A percentile compares a stretch with the other conserved stretches of the same genome.
Conservation (phyloP, 2,888 invertebrate genomes). For the Incurvaria masculella region DNA sequence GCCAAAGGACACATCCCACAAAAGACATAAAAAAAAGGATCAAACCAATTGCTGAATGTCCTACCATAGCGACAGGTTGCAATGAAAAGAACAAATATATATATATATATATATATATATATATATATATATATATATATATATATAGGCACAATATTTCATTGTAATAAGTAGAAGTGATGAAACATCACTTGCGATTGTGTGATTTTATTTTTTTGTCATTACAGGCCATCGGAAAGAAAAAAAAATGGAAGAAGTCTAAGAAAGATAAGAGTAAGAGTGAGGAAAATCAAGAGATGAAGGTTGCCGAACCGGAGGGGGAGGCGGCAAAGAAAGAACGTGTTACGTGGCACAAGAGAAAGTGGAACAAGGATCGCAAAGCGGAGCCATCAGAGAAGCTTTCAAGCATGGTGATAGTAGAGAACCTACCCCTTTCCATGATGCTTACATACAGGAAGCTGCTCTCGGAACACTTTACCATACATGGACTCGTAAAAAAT, state of each 20-base stretch:
- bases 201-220: too few relatives aligned
- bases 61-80: too few relatives aligned
- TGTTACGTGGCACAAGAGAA: conserved; percentile 37
- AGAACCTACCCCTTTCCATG: conserved; percentile 34
- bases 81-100: too few relatives aligned
- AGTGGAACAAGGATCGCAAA: conserved; percentile 41
- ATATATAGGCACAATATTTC: too few relatives aligned
- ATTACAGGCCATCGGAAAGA: conserved; percentile 8
- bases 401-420: conserved; percentile 28
- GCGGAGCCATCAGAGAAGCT: conserved; percentile 20
- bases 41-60: too few relatives aligned
- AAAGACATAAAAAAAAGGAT: too few relatives aligned
- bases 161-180: too few relatives aligned
- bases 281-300: conserved; percentile 16
- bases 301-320: not conserved
- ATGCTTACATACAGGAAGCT: conserved; percentile 32
- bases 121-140: too few relatives aligned
- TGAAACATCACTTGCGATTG: too few relatives aligned
- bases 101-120: too few relatives aligned
- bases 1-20: too few relatives aligned
- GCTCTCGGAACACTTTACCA: conserved; percentile 33
- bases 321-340: conserved; percentile 28
- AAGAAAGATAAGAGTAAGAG: conserved; percentile 17
- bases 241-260: conserved; percentile 9
- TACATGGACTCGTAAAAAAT: conserved; percentile 31